Conservation (phyloP, 2,888 invertebrate species). For the Spilarctia lutea region DNA sequence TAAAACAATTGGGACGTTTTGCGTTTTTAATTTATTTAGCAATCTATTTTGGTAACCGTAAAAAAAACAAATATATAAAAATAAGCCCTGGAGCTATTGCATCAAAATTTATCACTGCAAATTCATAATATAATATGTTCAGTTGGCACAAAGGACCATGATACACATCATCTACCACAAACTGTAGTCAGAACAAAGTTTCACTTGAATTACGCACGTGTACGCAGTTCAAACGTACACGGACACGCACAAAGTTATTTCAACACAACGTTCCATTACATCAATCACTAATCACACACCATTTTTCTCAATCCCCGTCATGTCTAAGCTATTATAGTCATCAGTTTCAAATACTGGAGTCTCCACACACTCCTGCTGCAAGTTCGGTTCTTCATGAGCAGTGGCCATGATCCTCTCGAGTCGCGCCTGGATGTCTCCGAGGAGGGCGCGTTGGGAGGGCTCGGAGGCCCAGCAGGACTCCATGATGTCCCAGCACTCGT, state of each 20-base stretch:
- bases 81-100: neutral
- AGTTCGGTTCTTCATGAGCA: slow-evolving; percentile 34
- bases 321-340: slow-evolving; percentile 66
- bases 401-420: slow-evolving; percentile 84
- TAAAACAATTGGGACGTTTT: neutral
- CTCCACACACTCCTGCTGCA: slow-evolving; percentile 23
- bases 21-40: neutral
- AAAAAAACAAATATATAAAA: neutral
- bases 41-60: neutral
- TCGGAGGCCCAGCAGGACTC: slow-evolving; percentile 94
- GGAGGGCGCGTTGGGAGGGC: slow-evolving; percentile 90
- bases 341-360: slow-evolving; percentile 45
- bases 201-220: neutral
- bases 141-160: neutral
- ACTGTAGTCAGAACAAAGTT: neutral
- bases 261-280: neutral
- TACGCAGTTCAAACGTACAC: neutral
- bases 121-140: neutral
- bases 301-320: slow-evolving; percentile 56
- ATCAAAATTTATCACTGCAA: neutral
- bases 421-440: slow-evolving; percentile 91
- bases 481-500: slow-evolving; percentile 94
- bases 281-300: slow-evolving; percentile 12
- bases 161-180: neutral
- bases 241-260: neutral